These are phyloP conservation scores for Vulpes ferrilata DNA, from an alignment of 2,113 vertebrate genomes.

Conservation along the genomic window DNA sequence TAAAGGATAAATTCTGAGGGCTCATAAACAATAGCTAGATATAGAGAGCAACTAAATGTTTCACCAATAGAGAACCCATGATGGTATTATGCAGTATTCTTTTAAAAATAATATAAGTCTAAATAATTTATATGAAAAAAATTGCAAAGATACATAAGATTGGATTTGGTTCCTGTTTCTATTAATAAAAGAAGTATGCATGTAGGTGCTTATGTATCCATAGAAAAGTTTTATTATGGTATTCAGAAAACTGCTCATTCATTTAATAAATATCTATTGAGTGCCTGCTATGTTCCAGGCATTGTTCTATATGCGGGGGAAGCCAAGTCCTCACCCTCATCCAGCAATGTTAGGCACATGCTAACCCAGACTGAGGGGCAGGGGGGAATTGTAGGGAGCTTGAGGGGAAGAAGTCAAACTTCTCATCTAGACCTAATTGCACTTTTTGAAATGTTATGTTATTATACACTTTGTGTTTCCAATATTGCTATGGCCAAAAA, in stretches of 20 bases:
- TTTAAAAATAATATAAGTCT: neutral
- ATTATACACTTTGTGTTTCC: neutral
- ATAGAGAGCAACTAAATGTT: neutral
- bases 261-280: neutral
- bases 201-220: neutral
- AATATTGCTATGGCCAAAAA: neutral
- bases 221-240: neutral
- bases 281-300: neutral
- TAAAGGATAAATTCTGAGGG: neutral
- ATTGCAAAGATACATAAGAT: neutral
- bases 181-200: neutral
- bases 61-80: neutral
- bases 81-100: neutral
- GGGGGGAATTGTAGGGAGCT: neutral
- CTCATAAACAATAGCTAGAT: neutral
- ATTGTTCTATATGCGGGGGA: neutral
- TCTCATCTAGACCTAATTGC: neutral
- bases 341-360: too few species aligned
- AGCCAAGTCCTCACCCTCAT: neutral
- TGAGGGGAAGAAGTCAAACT: neutral
- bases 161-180: neutral
- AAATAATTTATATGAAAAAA: neutral
- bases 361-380: too few species aligned
- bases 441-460: neutral
- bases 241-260: neutral